phyloP scores from a whole-genome alignment of 2,797 vertebrate species.

The Halcyon leucocephala region DNA sequence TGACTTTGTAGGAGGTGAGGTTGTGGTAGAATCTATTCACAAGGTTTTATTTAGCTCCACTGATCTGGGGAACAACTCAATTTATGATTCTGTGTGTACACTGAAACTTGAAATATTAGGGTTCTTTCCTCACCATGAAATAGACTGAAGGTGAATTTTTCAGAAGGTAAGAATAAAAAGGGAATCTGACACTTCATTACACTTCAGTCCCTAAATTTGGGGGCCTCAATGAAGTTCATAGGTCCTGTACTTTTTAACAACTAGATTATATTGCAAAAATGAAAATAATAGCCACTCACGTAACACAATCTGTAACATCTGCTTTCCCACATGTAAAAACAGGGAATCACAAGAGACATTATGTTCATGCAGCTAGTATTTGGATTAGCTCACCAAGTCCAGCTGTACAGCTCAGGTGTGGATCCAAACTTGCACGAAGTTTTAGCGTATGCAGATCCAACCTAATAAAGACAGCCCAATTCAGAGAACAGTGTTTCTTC shows the following conservation, averaged over 20 bases:
- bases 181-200: neutral
- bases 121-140: neutral
- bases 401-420: slow-evolving; percentile 37
- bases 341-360: slow-evolving; percentile 1
- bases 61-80: neutral
- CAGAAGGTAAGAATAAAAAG: neutral
- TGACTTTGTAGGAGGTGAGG: neutral
- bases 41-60: neutral
- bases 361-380: neutral
- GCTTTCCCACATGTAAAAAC: slow-evolving; percentile 34
- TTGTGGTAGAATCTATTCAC: neutral
- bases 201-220: neutral
- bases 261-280: neutral
- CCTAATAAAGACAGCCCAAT: neutral
- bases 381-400: slow-evolving; percentile 21
- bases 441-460: neutral
- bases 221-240: neutral
- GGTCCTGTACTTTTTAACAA: neutral
- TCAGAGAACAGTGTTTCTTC: neutral
- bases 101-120: neutral
- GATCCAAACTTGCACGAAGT: neutral
- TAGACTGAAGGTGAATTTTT: neutral
- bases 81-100: neutral
- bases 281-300: neutral
- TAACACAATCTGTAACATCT: neutral